Evolutionary conservation across 2,888 invertebrate species (phyloP).

Genomic region (Phasia obesa): DNA sequence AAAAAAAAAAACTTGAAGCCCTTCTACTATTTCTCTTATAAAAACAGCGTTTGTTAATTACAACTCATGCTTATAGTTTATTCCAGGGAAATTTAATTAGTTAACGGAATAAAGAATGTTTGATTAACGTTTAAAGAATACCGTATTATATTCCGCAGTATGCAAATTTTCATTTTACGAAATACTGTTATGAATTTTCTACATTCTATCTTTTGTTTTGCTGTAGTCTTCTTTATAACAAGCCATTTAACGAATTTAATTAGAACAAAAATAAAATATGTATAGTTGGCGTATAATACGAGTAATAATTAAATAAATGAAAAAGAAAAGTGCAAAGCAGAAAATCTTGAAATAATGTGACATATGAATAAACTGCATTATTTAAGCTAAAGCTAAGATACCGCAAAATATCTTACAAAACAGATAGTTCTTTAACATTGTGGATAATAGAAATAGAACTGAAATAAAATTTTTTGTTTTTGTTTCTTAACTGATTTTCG

Average conservation of each 20-base stretch:
- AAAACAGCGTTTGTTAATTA: constrained; percentile 12
- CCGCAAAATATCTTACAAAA: constrained; percentile 13
- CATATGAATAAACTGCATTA: constrained; percentile 58
- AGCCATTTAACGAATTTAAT: constrained; percentile 34
- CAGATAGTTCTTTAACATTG: constrained; percentile 12
- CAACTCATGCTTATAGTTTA: background rate
- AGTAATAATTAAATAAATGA: constrained; percentile 42
- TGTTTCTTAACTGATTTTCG: too few species aligned
- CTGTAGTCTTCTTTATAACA: constrained; percentile 12
- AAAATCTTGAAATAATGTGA: constrained; percentile 59
- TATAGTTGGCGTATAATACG: constrained; percentile 28
- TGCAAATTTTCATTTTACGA: background rate
- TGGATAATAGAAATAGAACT: background rate
- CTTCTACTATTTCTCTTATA: background rate
- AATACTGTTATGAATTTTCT: background rate
- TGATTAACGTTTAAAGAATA: too few species aligned
- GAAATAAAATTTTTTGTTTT: too few species aligned
- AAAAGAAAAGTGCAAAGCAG: constrained; percentile 12
- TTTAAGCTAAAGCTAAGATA: constrained; percentile 14
- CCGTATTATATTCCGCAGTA: too few species aligned
- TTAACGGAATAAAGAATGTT: background rate
- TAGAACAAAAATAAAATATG: constrained; percentile 39
- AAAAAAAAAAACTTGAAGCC: background rate
- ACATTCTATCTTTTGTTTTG: constrained; percentile 2
- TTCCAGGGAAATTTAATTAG: background rate